Evolutionary conservation across 92 coral and sea anemone genomes (phyloP).

Genomic region (Virgularia gustaviana): DNA sequence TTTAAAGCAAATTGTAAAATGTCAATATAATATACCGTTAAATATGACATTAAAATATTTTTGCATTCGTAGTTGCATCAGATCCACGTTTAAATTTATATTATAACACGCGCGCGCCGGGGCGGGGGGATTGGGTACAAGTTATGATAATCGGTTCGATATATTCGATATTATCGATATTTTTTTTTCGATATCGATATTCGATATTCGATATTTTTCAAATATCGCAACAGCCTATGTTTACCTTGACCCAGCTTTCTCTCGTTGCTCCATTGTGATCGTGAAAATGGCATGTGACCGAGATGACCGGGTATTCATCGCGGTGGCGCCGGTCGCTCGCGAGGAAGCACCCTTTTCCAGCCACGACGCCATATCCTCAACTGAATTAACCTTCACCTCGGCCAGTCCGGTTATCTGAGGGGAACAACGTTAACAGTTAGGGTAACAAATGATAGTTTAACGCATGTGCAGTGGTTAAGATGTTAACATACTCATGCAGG

Average conservation of each 20-base stretch:
- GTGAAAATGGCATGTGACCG: slow-evolving; percentile 92
- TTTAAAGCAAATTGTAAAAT: too few species aligned
- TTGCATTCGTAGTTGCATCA: too few species aligned
- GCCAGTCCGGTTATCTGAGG: slow-evolving; percentile 86
- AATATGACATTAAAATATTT: too few species aligned
- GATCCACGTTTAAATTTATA: too few species aligned
- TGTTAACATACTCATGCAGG: neutral
- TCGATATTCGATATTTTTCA: too few species aligned
- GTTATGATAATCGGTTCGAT: too few species aligned
- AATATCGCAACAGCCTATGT: too few species aligned
- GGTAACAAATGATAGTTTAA: neutral
- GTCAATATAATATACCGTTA: too few species aligned
- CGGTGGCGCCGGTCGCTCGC: slow-evolving; percentile 84
- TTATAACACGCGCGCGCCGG: too few species aligned
- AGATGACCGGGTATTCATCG: slow-evolving; percentile 85
- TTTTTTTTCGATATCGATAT: too few species aligned
- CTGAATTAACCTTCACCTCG: slow-evolving; percentile 66
- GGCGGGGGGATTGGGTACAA: too few species aligned
- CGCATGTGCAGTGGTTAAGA: neutral
- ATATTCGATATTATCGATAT: too few species aligned
- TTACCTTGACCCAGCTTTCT: slow-evolving; percentile 50
- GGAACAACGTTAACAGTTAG: neutral
- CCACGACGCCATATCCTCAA: slow-evolving; percentile 64
- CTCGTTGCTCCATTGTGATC: slow-evolving; percentile 67
- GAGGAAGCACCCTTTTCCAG: slow-evolving; percentile 82